Evolutionary conservation across 2,888 invertebrate genomes (phyloP).

Genomic region (Nemapogon koenigi): DNA sequence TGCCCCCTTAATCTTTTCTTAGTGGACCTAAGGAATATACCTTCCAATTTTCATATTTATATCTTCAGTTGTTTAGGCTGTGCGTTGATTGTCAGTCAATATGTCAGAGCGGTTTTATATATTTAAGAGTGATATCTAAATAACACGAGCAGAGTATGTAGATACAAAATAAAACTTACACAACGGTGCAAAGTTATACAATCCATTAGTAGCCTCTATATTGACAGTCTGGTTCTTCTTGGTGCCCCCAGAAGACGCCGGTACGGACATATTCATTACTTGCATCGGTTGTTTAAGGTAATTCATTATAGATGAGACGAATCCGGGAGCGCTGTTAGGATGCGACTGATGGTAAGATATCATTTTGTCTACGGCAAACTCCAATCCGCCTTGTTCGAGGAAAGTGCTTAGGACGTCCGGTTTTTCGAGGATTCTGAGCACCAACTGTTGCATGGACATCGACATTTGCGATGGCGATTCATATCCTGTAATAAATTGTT

Average conservation of each 20-base stretch:
- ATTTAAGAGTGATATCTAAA: no score
- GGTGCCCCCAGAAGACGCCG: constrained; percentile 37
- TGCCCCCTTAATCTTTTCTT: no score
- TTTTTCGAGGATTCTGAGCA: constrained; percentile 79
- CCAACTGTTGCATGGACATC: constrained; percentile 86
- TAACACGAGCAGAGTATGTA: no score
- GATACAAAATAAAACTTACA: constrained; percentile 69
- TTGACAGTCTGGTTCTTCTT: constrained; percentile 53
- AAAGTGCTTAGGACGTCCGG: constrained; percentile 78
- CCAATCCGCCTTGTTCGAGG: constrained; percentile 76
- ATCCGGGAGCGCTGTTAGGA: constrained; percentile 71
- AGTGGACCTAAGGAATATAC: no score
- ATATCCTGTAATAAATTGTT: constrained; percentile 23
- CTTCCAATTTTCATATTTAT: no score
- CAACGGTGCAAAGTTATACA: constrained; percentile 90
- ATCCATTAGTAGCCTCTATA: constrained; percentile 74
- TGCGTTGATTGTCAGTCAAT: no score
- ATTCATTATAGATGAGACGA: constrained; percentile 72
- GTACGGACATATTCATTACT: constrained; percentile 55
- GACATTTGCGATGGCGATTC: constrained; percentile 66
- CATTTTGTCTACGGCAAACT: constrained; percentile 79
- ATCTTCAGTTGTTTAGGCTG: no score
- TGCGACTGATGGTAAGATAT: constrained; percentile 76
- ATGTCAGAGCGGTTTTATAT: no score
- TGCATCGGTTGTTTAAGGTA: constrained; percentile 62